Evolutionary conservation across 2,888 invertebrate genomes (phyloP).

Genomic region (Pristionchus exspectatus): DNA sequence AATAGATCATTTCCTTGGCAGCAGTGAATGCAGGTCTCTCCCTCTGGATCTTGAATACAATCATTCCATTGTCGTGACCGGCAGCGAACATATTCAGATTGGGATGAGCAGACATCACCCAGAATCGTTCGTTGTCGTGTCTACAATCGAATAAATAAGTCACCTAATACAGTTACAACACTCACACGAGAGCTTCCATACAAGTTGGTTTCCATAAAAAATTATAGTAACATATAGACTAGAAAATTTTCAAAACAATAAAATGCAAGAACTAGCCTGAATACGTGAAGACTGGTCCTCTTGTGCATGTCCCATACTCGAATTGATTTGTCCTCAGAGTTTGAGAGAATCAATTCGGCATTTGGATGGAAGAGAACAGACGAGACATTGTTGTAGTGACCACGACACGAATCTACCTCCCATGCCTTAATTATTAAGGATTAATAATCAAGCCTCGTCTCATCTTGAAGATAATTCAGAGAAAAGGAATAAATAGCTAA

Average conservation of each 20-base stretch:
- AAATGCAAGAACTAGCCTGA: constrained; percentile 82
- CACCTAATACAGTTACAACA: background rate
- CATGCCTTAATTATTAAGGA: constrained; percentile 3
- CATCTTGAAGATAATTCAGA: background rate
- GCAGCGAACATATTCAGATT: constrained; percentile 96
- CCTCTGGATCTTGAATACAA: constrained; percentile 87
- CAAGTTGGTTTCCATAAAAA: too few relatives aligned
- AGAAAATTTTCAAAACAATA: background rate
- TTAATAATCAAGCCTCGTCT: background rate
- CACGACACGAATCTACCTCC: constrained; percentile 95
- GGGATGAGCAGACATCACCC: constrained; percentile 96
- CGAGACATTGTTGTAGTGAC: constrained; percentile 99
- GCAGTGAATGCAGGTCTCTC: constrained; percentile 97
- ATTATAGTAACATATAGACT: too few relatives aligned
- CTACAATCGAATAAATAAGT: constrained; percentile 77
- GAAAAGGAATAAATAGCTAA: constrained; percentile 81
- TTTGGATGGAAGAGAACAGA: constrained; percentile 97
- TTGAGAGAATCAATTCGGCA: constrained; percentile 94
- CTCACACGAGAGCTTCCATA: too few relatives aligned
- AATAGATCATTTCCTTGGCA: constrained; percentile 93
- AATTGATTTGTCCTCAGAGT: constrained; percentile 97
- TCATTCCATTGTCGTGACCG: constrained; percentile 98
- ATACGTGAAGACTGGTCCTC: constrained; percentile 91
- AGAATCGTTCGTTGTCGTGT: constrained; percentile 96
- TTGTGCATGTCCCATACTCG: constrained; percentile 99